Base-by-base conservation (phyloP, 1,140 invertebrate genomes). In the Heliconius melpomene region DNA sequence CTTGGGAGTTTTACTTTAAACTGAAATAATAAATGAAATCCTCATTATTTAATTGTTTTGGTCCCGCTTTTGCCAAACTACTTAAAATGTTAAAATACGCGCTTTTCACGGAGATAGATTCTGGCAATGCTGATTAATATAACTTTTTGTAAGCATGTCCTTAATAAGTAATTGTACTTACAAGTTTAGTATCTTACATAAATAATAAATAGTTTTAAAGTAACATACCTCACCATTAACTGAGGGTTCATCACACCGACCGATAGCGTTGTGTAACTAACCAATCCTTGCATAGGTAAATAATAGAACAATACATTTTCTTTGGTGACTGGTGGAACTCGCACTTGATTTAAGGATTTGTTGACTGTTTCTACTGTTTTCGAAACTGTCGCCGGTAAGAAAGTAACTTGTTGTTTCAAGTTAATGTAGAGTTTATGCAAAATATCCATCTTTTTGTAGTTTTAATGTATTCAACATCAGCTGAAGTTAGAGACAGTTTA, bases 241-340 rank as follows among this genome's bases (percentile, higher is more conserved):
- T 92, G 90, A 20, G 94, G 94, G 75, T 95, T 94, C 94, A 94
- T 94, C 70, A 95, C 94, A 89, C 90, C 91, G n/a, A 95, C 84
- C 78, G 94, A 94, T 74, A 95, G 88, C 60, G 93, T 92, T 91
- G 94, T 93, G 86, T 95, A 94, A 91, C 93, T 92, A 80, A 92
- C 88, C 70, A 95, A 83, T 38, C 94, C 94, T 92, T 95, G 94
- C 75, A 95, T 81, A 74, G 94, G 94, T 84, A 94, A 87, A 90
- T 94, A 95, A 86, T 94, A 94, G 87, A 91, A 95, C 29, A 95
- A 83, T 23, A 95, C 88, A 90, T 95, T 95, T 75, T 95, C 91
- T 79, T 86, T 94, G 36, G 89, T 94, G 29, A 95, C 89, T 26
- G 94, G 92, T 76, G 90, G 93, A 78, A 94, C 79, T 88, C 88